These are phyloP conservation scores for Oryzias woworae DNA, from an alignment of 2,113 vertebrate species.

Conservation along the genomic window DNA sequence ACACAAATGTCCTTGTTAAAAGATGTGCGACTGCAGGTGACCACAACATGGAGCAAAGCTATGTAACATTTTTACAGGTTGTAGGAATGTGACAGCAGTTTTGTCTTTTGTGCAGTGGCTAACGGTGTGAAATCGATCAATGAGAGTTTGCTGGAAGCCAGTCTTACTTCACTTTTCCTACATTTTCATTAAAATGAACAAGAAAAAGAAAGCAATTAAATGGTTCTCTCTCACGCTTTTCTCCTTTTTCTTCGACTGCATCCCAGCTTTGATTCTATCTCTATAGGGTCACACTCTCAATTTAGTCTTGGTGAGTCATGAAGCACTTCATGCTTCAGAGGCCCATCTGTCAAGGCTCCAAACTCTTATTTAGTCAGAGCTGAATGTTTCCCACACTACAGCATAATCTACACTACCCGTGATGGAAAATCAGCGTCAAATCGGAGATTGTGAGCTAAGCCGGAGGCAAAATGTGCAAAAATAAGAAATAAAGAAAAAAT, in stretches of 20 bases:
- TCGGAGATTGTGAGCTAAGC: conserved; percentile 8
- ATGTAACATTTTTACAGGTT: neutral
- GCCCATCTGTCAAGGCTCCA: conserved; percentile 15
- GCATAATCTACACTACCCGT: conserved; percentile 23
- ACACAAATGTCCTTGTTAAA: too few relatives aligned
- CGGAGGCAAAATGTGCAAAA: neutral
- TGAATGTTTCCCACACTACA: conserved; percentile 8
- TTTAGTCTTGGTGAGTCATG: conserved; percentile 7
- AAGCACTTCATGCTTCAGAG: conserved; percentile 13
- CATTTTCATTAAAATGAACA: too few relatives aligned
- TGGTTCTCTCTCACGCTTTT: conserved; percentile 1
- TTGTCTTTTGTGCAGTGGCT: neutral
- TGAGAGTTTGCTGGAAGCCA: neutral
- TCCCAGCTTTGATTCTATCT: conserved; percentile 13
- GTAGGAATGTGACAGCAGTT: neutral
- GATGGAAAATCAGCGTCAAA: conserved; percentile 23
- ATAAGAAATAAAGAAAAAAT: conserved; percentile 19
- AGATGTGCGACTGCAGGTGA: neutral
- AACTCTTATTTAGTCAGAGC: conserved; percentile 9
- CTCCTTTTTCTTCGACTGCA: conserved; percentile 5
- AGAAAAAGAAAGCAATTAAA: conserved; percentile 10
- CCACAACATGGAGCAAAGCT: neutral
- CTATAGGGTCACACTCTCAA: conserved; percentile 16
- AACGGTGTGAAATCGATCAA: neutral
- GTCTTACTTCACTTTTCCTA: conserved; percentile 1